A percentile compares a stretch with the other conserved stretches of the same genome.
Evolutionary conservation across 2,888 invertebrate genomes (phyloP).

Genomic region (Habroteleia sp.): DNA sequence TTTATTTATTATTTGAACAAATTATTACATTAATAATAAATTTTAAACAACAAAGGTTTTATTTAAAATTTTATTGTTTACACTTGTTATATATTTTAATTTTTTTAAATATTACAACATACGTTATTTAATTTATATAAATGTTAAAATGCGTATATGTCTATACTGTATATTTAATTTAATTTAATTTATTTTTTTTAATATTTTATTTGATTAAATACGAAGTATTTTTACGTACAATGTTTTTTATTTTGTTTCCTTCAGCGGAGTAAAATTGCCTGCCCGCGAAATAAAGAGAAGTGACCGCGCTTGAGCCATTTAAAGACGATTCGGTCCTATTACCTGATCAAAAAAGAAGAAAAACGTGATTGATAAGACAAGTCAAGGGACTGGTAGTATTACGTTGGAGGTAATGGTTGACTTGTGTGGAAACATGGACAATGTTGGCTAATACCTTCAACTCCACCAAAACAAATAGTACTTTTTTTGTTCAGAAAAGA

Average conservation of each 20-base stretch:
- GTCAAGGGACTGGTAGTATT: conserved; percentile 34
- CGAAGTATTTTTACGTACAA: conserved; percentile 42
- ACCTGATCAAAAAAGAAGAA: conserved; percentile 53
- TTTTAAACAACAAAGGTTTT: too few relatives aligned
- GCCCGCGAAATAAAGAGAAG: conserved; percentile 54
- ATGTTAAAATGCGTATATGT: too few relatives aligned
- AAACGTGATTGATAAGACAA: conserved; percentile 70
- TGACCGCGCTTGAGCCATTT: conserved; percentile 62
- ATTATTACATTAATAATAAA: too few relatives aligned
- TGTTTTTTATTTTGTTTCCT: conserved; percentile 27
- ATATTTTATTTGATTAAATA: conserved; percentile 30
- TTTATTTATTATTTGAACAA: too few relatives aligned
- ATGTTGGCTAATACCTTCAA: conserved; percentile 67
- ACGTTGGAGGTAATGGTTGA: conserved; percentile 53
- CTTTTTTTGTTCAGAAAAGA: conserved; percentile 64
- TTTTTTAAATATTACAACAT: too few relatives aligned
- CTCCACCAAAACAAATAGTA: conserved; percentile 61
- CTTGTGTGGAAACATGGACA: conserved; percentile 36
- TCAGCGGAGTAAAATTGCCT: conserved; percentile 25
- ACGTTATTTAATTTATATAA: too few relatives aligned
- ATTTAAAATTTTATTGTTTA: too few relatives aligned
- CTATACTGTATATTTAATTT: too few relatives aligned
- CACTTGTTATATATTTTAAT: too few relatives aligned
- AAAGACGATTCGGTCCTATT: conserved; percentile 67
- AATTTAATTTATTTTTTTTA: not conserved